phyloP scores from a whole-genome alignment of 2,113 vertebrate species.

The Microtus ochrogaster region DNA sequence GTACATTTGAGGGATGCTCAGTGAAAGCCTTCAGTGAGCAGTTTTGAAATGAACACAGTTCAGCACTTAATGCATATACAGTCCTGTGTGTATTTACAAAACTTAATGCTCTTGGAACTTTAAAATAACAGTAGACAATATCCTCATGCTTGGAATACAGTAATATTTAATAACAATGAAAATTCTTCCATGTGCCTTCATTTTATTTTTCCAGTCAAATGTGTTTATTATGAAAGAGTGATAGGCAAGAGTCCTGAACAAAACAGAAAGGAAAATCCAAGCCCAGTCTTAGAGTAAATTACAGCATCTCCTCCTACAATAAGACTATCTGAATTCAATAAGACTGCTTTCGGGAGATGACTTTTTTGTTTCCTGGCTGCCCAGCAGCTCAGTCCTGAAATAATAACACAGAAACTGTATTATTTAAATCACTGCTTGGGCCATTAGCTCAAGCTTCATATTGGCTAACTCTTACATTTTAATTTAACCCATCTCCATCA shows the following conservation, averaged over 20 bases:
- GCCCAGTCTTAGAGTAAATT: not conserved
- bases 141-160: slow-evolving; percentile 1
- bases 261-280: not conserved
- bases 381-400: too few relatives aligned
- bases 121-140: slow-evolving; percentile 9
- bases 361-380: too few relatives aligned
- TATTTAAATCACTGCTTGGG: too few relatives aligned
- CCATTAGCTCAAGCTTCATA: too few relatives aligned
- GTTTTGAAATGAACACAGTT: not conserved
- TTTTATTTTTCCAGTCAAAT: not conserved
- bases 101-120: slow-evolving; percentile 36
- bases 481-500: too few relatives aligned
- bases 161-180: slow-evolving; percentile 42
- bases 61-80: not conserved
- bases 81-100: not conserved
- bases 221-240: not conserved
- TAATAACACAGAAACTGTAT: too few relatives aligned
- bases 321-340: not conserved
- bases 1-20: not conserved
- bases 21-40: not conserved
- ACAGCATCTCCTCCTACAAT: not conserved
- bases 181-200: not conserved
- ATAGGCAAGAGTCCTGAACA: not conserved
- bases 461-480: too few relatives aligned
- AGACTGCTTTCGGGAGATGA: not conserved